Conservation (phyloP, 2,113 vertebrate genomes). For the Mus spicilegus region DNA sequence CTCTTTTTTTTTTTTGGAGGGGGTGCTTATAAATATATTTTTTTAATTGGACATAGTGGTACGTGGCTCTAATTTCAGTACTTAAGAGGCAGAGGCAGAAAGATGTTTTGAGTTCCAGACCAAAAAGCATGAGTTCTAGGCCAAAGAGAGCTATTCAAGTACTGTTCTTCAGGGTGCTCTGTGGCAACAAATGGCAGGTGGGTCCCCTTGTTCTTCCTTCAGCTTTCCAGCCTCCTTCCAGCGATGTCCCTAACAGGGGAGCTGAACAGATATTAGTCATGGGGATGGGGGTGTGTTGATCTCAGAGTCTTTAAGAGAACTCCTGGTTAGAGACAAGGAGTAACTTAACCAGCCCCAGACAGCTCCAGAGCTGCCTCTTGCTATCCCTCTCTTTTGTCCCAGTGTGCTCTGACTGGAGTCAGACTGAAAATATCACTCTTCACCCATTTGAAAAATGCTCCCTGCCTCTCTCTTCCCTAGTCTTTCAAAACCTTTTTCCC, state of each 20-base stretch:
- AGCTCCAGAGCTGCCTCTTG: background rate
- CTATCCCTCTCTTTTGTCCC: accelerated
- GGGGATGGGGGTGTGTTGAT: background rate
- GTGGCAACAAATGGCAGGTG: background rate
- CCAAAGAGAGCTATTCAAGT: background rate
- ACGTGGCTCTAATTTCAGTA: background rate
- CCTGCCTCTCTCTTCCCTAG: background rate
- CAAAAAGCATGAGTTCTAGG: background rate
- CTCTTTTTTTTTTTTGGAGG: background rate
- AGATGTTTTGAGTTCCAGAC: background rate
- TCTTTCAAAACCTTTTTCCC: background rate
- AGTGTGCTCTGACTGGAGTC: background rate
- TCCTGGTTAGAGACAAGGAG: background rate
- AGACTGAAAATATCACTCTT: background rate
- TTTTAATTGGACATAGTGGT: background rate
- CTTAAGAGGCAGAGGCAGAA: background rate
- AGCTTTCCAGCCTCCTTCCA: background rate
- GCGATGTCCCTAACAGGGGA: background rate
- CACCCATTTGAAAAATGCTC: background rate
- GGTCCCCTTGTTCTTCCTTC: background rate
- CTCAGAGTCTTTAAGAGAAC: background rate
- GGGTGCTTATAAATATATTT: background rate
- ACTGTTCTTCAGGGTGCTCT: background rate
- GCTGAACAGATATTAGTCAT: background rate
- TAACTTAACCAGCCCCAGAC: background rate